These are phyloP conservation scores for Coelopa pilipes DNA, from an alignment of 2,888 invertebrate genomes.

Conservation along the genomic window DNA sequence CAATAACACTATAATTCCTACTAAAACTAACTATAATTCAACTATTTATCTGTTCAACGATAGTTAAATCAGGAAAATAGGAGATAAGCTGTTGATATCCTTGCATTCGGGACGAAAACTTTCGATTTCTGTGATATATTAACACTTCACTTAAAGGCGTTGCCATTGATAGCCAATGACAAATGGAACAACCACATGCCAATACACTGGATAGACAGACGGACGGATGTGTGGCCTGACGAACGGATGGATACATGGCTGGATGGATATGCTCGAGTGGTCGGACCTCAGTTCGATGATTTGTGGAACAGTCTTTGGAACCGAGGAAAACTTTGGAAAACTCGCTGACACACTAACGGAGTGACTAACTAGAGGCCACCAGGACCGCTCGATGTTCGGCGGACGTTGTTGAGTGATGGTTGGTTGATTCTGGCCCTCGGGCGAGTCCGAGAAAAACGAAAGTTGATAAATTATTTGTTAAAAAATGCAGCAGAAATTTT, in stretches of 20 bases:
- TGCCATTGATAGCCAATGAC: no score
- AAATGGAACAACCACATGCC: background rate
- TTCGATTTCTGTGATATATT: no score
- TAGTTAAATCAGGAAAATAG: no score
- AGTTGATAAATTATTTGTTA: slow-evolving; percentile 31
- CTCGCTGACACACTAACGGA: slow-evolving; percentile 15
- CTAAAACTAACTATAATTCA: no score
- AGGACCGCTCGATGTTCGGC: background rate
- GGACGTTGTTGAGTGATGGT: background rate
- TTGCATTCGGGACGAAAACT: no score
- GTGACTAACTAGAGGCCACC: slow-evolving; percentile 2
- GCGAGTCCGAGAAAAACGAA: slow-evolving; percentile 22
- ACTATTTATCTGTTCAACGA: no score
- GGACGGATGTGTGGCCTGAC: background rate
- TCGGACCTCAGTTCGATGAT: background rate
- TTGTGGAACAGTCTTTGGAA: background rate
- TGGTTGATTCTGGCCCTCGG: background rate
- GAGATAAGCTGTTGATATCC: no score
- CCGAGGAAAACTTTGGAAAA: background rate
- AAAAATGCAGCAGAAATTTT: slow-evolving; percentile 20
- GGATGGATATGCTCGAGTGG: background rate
- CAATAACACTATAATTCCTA: no score
- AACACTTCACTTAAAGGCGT: no score
- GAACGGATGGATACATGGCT: background rate
- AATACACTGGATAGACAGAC: background rate